These are phyloP conservation scores for Eulemur mongoz DNA, from an alignment of 2,797 vertebrate genomes.

Conservation along the genomic window DNA sequence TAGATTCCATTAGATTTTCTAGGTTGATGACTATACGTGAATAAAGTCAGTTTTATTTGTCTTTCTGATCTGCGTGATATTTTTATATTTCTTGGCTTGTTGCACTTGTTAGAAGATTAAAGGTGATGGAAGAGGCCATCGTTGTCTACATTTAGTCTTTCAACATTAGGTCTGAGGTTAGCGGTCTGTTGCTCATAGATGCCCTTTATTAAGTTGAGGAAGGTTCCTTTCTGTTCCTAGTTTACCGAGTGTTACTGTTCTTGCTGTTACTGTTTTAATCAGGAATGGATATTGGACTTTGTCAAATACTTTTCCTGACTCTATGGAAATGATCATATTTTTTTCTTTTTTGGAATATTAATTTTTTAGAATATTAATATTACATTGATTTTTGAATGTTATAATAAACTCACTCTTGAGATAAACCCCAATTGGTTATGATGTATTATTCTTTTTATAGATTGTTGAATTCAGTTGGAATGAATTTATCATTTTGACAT, in stretches of 20 bases:
- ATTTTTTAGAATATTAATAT: neutral
- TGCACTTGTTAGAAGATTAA: neutral
- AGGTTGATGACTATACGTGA: neutral
- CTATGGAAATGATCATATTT: neutral
- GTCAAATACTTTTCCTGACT: neutral
- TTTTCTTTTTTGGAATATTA: neutral
- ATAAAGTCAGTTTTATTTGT: neutral
- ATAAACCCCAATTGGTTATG: neutral
- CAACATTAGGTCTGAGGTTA: neutral
- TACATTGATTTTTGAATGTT: neutral
- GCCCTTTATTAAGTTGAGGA: neutral
- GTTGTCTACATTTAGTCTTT: neutral
- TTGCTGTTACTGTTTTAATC: neutral
- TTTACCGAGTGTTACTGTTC: neutral
- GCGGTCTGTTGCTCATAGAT: neutral
- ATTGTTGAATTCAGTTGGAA: neutral
- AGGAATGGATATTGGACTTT: neutral
- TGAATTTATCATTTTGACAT: neutral
- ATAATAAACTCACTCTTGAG: neutral
- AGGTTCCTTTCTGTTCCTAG: neutral
- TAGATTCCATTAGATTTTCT: neutral
- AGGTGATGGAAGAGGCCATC: neutral
- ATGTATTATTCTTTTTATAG: neutral
- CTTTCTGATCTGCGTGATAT: neutral
- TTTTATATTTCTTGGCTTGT: neutral